These are phyloP conservation scores for Limenitis camilla DNA, from an alignment of 2,888 invertebrate species.

Conservation along the genomic window DNA sequence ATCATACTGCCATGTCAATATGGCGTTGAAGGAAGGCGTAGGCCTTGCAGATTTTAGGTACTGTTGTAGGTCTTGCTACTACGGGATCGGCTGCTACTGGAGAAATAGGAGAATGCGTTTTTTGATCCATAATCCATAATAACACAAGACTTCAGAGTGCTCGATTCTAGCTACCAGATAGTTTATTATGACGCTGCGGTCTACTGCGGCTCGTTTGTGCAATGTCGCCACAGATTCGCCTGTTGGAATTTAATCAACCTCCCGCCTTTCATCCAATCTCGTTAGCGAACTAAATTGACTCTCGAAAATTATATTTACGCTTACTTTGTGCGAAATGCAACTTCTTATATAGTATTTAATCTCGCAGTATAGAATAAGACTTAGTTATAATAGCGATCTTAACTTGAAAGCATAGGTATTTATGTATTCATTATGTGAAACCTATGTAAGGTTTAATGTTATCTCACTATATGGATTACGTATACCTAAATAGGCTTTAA, in stretches of 20 bases:
- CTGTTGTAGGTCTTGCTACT: too few species aligned
- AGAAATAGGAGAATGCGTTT: too few species aligned
- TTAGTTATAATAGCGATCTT: slow-evolving; percentile 30
- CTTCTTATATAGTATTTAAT: slow-evolving; percentile 37
- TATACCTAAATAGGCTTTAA: too few species aligned
- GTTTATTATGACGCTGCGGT: slow-evolving; percentile 33
- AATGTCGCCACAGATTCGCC: slow-evolving; percentile 45
- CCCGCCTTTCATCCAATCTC: slow-evolving; percentile 58
- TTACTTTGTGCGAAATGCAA: slow-evolving; percentile 41
- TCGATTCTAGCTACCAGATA: slow-evolving; percentile 1
- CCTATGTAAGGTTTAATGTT: too few species aligned
- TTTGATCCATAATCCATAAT: too few species aligned
- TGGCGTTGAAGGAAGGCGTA: too few species aligned
- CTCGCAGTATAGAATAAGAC: slow-evolving; percentile 23
- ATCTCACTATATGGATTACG: too few species aligned
- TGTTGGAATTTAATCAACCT: slow-evolving; percentile 60
- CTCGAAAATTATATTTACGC: slow-evolving; percentile 48
- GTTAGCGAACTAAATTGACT: slow-evolving; percentile 62
- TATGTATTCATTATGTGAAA: too few species aligned
- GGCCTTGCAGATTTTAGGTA: too few species aligned
- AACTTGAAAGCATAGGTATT: too few species aligned
- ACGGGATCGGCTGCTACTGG: too few species aligned
- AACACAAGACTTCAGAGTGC: background rate
- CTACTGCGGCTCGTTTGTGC: slow-evolving; percentile 39
- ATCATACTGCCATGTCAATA: too few species aligned